A percentile compares a stretch with the other conserved stretches of the same genome.
These are phyloP conservation scores for Silvanus unidentatus DNA, from an alignment of 2,888 invertebrate genomes.

Conservation along the genomic window DNA sequence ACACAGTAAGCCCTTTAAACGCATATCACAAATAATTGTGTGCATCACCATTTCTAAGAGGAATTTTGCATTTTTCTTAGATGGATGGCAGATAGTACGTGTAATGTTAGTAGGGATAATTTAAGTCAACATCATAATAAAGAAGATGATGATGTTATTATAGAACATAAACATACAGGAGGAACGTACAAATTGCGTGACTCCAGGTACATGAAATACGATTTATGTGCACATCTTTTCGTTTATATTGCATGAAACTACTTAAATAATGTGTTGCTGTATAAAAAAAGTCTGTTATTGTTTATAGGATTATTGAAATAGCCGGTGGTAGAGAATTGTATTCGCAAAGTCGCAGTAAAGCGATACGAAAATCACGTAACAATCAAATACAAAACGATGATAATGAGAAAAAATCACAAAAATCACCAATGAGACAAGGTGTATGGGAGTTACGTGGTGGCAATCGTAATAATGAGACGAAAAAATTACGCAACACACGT, in stretches of 20 bases:
- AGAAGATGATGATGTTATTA: constrained; percentile 50
- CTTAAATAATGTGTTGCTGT: neutral
- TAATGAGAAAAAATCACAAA: constrained; percentile 47
- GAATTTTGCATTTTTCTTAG: constrained; percentile 27
- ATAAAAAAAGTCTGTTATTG: neutral
- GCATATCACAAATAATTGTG: neutral
- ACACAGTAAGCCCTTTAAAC: too few species aligned
- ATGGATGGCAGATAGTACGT: constrained; percentile 44
- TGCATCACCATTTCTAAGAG: neutral
- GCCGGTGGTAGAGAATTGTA: constrained; percentile 81
- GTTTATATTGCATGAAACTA: neutral
- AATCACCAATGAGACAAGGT: constrained; percentile 51
- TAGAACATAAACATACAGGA: constrained; percentile 50
- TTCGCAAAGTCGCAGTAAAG: constrained; percentile 76
- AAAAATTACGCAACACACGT: constrained; percentile 44
- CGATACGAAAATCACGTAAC: constrained; percentile 64
- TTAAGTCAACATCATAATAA: constrained; percentile 46
- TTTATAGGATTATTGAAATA: constrained; percentile 60
- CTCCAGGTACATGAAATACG: constrained; percentile 55
- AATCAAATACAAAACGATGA: constrained; percentile 42
- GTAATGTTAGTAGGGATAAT: constrained; percentile 40
- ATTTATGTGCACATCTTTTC: neutral
- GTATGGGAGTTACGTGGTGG: constrained; percentile 56
- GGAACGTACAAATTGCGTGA: constrained; percentile 65
- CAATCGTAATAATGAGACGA: constrained; percentile 44